A percentile compares a stretch with the other conserved stretches of the same genome.
phyloP scores from a whole-genome alignment of 2,797 vertebrate species.

The Hypotaenidia okinawae region DNA sequence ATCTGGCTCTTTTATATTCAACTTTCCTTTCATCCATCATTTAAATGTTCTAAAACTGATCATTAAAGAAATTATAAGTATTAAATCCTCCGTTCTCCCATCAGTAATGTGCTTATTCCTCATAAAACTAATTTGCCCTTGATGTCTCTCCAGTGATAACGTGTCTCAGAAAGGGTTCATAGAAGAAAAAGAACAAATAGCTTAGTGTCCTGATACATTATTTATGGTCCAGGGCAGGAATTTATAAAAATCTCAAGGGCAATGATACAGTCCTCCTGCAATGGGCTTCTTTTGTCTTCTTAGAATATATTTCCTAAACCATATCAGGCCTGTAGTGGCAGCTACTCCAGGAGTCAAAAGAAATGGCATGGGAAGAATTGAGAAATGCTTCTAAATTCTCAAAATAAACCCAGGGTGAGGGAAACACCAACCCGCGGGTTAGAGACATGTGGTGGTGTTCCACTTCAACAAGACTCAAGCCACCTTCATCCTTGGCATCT shows the following conservation, averaged over 20 bases:
- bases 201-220: not conserved
- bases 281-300: not conserved
- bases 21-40: conserved; percentile 38
- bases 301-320: not conserved
- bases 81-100: conserved; percentile 13
- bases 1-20: not conserved
- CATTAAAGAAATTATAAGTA: conserved; percentile 38
- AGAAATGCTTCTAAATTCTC: not conserved
- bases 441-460: not conserved
- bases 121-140: conserved; percentile 53
- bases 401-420: not conserved
- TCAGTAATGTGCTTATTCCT: conserved; percentile 42
- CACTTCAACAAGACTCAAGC: not conserved
- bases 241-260: conserved; percentile 12
- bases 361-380: not conserved
- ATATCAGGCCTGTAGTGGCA: not conserved
- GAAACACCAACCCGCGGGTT: not conserved
- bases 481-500: not conserved
- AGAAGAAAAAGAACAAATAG: conserved; percentile 25
- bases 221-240: not conserved
- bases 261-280: not conserved
- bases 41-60: conserved; percentile 38
- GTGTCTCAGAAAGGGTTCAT: not conserved
- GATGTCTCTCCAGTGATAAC: conserved; percentile 10
- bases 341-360: not conserved